Evolutionary conservation across 2,888 invertebrate species (phyloP), one percentile per base, ranked within the genome.

Genomic region (Morpho helenor): DNA sequence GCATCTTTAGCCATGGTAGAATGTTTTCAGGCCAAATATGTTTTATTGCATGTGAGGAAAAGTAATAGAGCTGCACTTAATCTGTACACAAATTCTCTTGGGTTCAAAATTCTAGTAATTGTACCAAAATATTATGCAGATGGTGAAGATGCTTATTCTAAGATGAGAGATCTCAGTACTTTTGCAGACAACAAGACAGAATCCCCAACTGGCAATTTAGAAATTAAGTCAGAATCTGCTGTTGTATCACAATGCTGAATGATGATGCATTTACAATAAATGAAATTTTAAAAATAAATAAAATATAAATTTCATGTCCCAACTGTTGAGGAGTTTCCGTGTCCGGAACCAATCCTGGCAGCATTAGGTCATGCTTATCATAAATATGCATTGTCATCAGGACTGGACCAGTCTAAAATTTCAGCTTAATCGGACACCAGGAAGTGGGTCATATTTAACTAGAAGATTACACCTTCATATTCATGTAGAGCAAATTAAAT

Each of bases 91-190:
- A 97, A 98, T 79, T 97, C 98, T 43, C 91, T 99, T 23, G 91
- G 91, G 23, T 91, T 91, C 68, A 91, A 88, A 74, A 94, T 94
- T n/a, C 94, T 96, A 8, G 99, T 99, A 91, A 97, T 98, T 69
- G 99, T 99, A 84, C 98, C 99, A 0, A 99, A 99, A 84, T 99
- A 99, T 87, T 99, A 99, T 90, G 99, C 99, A 0, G 99, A 99
- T 84, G 99, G 99, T 0, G 99, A 99, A 87, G 99, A 99, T 91
- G 99, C 99, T 1, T 99, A 98, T 83, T 99, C 99, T 5, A 99
- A 99, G 99, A 96, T 97, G 86, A 93, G 99, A 66, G 97, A 98
- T 83, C 92, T 99, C 52, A 91, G 93, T 59, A 91, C 94, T 67
- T 94, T 95, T 72, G 81, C 91, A 10, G 88, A 84, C 46, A 89